Base-by-base conservation (phyloP, 2,113 vertebrate genomes). In the Gorsachius goisagi region DNA sequence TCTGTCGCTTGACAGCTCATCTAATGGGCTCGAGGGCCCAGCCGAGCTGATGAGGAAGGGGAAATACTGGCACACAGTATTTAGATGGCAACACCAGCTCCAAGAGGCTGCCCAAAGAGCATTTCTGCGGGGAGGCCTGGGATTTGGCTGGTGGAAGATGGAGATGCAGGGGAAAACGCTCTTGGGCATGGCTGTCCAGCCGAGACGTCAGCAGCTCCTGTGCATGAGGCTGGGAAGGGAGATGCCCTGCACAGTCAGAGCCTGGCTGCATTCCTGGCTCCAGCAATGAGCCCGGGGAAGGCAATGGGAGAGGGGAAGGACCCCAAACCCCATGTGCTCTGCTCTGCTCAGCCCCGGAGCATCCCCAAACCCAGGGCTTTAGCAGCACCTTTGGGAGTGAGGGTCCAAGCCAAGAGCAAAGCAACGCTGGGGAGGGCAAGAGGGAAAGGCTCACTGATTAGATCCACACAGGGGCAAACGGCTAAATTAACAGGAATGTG, bases 161-260 rank as follows among this genome's bases (percentile, higher is more conserved):
- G 49, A 28, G 1, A 6, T 0, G 37, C 6, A 17, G 12, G 35
- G 28, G 4, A 2, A 47, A 88, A 45, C 0, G 4, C 23, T 53
- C 9, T 45, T 45, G 72, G 89, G 82, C 55, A 21, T 0, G 27
- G 64, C 84, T 74, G 9, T 71, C 60, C 32, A n/a, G 39, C 59
- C 1, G 35, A 60, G 60, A 11, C 1, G 6, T 37, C 24, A 28
- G 1, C 1, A 2, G 45, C 33, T 90, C 62, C 47, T 5, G 0
- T 1, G 66, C 0, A 1, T 1, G 62, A 33, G 55, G 81, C 66
- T 15, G 47, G 69, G 77, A n/a, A 24, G 33, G 79, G 69, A 85
- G 84, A 22, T 30, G 85, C 94, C 95, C 88, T 90, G 94, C 90
- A 93, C 78, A 94, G 91, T 88, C 88, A 96, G 90, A 96, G 94